phyloP scores from a whole-genome alignment of 2,113 vertebrate genomes.

The Hypanus sabinus region DNA sequence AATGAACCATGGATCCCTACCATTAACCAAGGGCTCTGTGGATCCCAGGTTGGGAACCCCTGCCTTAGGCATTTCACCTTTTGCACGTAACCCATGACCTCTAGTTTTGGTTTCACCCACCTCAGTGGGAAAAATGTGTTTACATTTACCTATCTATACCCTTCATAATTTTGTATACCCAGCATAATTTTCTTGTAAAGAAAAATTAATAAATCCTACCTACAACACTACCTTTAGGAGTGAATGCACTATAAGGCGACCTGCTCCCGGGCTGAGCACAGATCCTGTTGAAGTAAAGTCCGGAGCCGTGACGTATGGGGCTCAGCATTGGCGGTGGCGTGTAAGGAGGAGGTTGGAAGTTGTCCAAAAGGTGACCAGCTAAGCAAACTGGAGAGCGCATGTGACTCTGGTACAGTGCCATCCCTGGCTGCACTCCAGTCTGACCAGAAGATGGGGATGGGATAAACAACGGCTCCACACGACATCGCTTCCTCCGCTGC shows the following conservation, averaged over 20 bases:
- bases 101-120: no score
- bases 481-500: conserved; percentile 43
- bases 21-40: no score
- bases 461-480: conserved; percentile 43
- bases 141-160: no score
- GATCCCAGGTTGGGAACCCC: no score
- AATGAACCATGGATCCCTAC: no score
- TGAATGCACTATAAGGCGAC: conserved; percentile 39
- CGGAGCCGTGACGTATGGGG: conserved; percentile 56
- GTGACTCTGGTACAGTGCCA: conserved; percentile 51
- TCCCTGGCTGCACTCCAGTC: not conserved
- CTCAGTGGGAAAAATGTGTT: no score
- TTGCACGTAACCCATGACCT: no score
- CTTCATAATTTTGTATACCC: no score
- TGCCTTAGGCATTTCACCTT: no score
- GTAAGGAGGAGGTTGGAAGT: conserved; percentile 55
- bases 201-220: not conserved
- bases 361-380: conserved; percentile 50
- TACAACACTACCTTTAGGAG: conserved; percentile 26
- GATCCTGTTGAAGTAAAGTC: conserved; percentile 60
- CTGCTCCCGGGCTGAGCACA: conserved; percentile 41
- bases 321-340: conserved; percentile 66
- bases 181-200: not conserved
- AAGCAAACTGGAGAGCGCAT: conserved; percentile 54
- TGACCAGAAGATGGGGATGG: conserved; percentile 41